Conservation (phyloP, 2,888 invertebrate genomes). For the Rhogogaster chlorosoma region DNA sequence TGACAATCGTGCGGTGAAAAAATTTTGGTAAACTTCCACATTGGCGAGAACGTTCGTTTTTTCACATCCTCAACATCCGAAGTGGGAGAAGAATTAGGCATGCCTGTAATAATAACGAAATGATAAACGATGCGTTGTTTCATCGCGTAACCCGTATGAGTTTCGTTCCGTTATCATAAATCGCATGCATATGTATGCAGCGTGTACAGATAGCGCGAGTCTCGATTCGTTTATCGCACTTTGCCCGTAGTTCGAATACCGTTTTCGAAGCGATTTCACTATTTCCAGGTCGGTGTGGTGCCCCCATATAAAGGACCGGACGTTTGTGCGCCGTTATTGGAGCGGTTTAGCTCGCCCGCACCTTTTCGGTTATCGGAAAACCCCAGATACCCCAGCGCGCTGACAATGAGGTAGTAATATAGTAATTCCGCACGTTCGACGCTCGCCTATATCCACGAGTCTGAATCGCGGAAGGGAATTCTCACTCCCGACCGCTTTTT, state of each 20-base stretch:
- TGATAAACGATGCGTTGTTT: background rate
- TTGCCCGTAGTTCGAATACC: constrained; percentile 7
- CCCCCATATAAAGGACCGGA: constrained; percentile 19
- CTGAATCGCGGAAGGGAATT: background rate
- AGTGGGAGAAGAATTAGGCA: too few relatives aligned
- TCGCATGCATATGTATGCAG: background rate
- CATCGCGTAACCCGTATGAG: background rate
- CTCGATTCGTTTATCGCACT: constrained; percentile 13
- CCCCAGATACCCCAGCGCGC: background rate
- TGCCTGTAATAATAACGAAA: background rate
- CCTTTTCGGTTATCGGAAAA: constrained; percentile 29
- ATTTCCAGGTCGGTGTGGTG: background rate
- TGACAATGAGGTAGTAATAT: background rate
- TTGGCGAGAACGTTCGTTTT: too few relatives aligned
- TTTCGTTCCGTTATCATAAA: constrained; percentile 16
- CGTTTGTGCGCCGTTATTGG: constrained; percentile 3
- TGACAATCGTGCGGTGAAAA: too few relatives aligned
- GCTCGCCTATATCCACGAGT: background rate
- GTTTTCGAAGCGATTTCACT: constrained; percentile 15
- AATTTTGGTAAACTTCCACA: too few relatives aligned
- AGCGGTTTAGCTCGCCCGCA: constrained; percentile 23
- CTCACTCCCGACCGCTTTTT: background rate
- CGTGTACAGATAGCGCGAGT: background rate
- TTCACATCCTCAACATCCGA: too few relatives aligned
- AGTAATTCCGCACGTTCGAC: background rate